phyloP scores from a whole-genome alignment of 2,113 vertebrate genomes.

The Tragelaphus strepsiceros region DNA sequence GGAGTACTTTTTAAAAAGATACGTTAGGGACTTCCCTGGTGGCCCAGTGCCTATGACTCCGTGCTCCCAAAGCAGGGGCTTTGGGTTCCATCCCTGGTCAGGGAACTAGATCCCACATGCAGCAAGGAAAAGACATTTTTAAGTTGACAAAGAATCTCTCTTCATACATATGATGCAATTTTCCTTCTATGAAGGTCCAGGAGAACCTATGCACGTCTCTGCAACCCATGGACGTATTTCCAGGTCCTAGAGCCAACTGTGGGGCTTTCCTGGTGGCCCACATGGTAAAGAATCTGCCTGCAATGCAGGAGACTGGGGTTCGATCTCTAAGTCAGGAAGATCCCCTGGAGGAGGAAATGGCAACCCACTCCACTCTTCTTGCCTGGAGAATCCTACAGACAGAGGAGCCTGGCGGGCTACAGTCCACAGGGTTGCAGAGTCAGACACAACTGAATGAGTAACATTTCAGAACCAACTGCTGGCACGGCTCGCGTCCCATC shows the following conservation, averaged over 20 bases:
- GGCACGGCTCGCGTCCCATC: accelerated
- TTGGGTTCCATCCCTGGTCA: neutral
- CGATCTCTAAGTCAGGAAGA: neutral
- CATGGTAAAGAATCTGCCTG: accelerated
- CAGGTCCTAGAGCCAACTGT: neutral
- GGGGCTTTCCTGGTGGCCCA: neutral
- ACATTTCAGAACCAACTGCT: accelerated
- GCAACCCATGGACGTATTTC: neutral
- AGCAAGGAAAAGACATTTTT: neutral
- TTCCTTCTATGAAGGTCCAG: neutral
- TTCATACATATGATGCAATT: accelerated
- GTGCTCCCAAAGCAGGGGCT: accelerated
- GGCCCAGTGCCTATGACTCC: neutral
- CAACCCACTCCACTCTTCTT: neutral
- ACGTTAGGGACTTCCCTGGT: neutral
- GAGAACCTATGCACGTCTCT: neutral
- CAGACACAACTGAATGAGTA: neutral
- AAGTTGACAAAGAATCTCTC: neutral
- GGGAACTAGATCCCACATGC: neutral
- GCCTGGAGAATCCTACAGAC: neutral
- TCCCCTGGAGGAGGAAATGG: neutral
- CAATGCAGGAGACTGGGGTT: neutral
- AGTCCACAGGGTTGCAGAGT: neutral
- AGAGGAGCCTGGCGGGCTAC: neutral
- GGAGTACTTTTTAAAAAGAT: neutral